Evolutionary conservation across 2,113 vertebrate species (phyloP).

Genomic region (Monarcha castaneiventris): DNA sequence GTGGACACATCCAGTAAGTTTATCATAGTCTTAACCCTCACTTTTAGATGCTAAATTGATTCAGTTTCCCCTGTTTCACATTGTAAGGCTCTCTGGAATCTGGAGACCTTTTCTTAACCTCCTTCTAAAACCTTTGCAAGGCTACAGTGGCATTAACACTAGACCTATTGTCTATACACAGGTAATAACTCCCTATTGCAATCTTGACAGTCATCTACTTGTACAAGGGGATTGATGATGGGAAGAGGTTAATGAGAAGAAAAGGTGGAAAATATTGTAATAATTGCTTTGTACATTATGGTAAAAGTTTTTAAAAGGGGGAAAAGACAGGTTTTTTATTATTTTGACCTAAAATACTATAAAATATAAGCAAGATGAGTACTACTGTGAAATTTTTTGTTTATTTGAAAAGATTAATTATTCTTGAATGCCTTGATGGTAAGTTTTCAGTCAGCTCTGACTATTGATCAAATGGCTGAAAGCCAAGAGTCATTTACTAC

Average conservation of each 20-base stretch:
- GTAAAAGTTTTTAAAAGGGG: background rate
- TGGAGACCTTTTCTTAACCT: background rate
- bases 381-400: background rate
- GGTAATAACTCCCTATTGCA: background rate
- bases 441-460: background rate
- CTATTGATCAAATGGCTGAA: conserved; percentile 4
- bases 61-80: background rate
- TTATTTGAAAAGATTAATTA: background rate
- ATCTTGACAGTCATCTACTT: background rate
- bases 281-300: background rate
- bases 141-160: background rate
- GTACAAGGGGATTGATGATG: background rate
- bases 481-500: conserved; percentile 16
- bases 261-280: background rate
- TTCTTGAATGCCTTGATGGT: background rate
- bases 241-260: background rate
- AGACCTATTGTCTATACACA: background rate
- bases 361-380: background rate
- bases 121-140: background rate
- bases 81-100: background rate
- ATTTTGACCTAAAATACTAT: background rate
- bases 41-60: background rate
- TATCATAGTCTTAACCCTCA: background rate
- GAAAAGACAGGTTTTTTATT: background rate
- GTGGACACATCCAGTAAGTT: background rate